phyloP scores from a whole-genome alignment of 2,888 invertebrate species.

The Hypsopygia costalis region DNA sequence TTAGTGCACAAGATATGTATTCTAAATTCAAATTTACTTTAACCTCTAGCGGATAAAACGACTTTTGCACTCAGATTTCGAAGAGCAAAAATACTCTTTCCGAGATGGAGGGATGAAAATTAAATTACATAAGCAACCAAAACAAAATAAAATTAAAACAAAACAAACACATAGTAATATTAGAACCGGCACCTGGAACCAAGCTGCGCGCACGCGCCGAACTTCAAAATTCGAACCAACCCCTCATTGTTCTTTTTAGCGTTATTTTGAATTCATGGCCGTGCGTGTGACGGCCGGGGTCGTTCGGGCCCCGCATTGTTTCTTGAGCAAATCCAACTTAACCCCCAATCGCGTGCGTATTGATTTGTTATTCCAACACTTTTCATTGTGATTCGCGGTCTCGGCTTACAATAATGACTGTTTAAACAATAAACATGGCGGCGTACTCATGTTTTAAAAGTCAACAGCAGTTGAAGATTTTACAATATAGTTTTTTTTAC shows the following conservation, averaged over 20 bases:
- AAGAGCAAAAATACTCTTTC: too few relatives aligned
- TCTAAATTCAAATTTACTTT: too few relatives aligned
- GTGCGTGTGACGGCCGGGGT: slow-evolving; percentile 20
- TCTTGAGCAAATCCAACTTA: slow-evolving; percentile 15
- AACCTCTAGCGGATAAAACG: too few relatives aligned
- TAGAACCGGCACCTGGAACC: slow-evolving; percentile 13
- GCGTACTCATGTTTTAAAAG: slow-evolving; percentile 8
- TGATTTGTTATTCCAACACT: slow-evolving; percentile 19
- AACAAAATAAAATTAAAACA: neutral
- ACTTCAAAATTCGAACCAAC: slow-evolving; percentile 16
- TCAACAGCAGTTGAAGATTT: neutral
- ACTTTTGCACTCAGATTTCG: too few relatives aligned
- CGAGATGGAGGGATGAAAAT: too few relatives aligned
- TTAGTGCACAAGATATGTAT: too few relatives aligned
- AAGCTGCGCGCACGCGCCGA: slow-evolving; percentile 20
- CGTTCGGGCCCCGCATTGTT: slow-evolving; percentile 15
- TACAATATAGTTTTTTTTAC: slow-evolving; percentile 8
- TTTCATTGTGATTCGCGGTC: slow-evolving; percentile 9
- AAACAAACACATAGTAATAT: neutral
- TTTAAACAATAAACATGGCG: neutral
- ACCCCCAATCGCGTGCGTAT: slow-evolving; percentile 18
- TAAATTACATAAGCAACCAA: too few relatives aligned
- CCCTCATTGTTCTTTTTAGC: slow-evolving; percentile 25
- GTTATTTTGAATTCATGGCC: slow-evolving; percentile 20
- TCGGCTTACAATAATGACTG: slow-evolving; percentile 8